Evolutionary conservation across 37 sponge, comb jelly and placozoan genomes (phyloP), one percentile per base, ranked within the genome.

Genomic region (Bolinopsis microptera): DNA sequence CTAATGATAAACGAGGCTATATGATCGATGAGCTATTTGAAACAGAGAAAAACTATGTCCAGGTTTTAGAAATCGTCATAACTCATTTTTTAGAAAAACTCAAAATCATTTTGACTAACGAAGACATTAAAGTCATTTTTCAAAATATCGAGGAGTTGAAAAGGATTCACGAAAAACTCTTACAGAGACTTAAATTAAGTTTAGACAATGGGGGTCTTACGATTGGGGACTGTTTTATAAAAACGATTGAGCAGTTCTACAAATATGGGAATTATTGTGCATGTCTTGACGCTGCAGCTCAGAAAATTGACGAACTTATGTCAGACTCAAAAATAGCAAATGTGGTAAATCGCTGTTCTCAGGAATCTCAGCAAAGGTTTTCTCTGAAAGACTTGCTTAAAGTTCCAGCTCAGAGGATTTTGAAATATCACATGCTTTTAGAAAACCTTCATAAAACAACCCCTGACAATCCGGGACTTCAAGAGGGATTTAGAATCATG

Each of bases 201-300:
- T 39, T 86, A 39, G 90, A 86, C 35, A 39, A 41, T 39, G 90
- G 90, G 34, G 90, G 90, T 3, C 21, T 24, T 18, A 86, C 40
- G 2, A 86, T 86, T n/a, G 90, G 90, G 1, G 90, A 86, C 30
- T 34, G 35, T 24, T 86, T 86, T 86, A 38, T 40, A 9, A 86
- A 86, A 27, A 86, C 90, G 3, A 39, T 86, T 5, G 61, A 86
- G 28, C 41, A 41, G 90, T 86, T 86, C 30, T 34, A 34, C 22
- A 86, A 86, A 25, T 86, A 86, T 41, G 90, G 90, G 2, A 39
- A 39, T 41, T 86, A 86, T 27, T 86, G 90, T 86, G 90, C 90
- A 0, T n/a, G 30, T 0, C 61, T 86, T 3, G 90, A 86, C 40
- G 18, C 26, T 3, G 90, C 90, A 24, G 18, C 90, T 21, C 30